phyloP scores from a whole-genome alignment of 2,113 vertebrate genomes.

The Austrofundulus limnaeus region DNA sequence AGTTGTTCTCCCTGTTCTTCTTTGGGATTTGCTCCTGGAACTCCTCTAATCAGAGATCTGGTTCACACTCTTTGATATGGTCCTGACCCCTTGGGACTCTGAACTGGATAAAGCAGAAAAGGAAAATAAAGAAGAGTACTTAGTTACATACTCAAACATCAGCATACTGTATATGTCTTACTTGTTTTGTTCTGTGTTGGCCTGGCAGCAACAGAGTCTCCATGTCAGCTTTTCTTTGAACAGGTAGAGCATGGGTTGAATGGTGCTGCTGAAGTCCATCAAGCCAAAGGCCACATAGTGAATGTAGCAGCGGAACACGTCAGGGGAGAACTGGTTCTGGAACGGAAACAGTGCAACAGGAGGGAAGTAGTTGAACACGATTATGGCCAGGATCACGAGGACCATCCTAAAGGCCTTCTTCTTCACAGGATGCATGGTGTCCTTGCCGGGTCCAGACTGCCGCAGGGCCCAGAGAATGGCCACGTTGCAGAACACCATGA shows the following conservation, averaged over 20 bases:
- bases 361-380: constrained; percentile 80
- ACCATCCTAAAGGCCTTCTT: constrained; percentile 81
- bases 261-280: constrained; percentile 82
- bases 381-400: constrained; percentile 78
- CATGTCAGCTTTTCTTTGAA: constrained; percentile 61
- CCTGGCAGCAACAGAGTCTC: constrained; percentile 42
- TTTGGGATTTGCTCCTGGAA: too few species aligned
- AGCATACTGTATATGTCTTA: background rate
- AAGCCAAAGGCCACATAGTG: constrained; percentile 72
- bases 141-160: background rate
- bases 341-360: constrained; percentile 80
- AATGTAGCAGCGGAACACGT: constrained; percentile 74
- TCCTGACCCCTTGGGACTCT: background rate
- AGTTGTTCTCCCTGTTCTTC: too few species aligned
- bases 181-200: background rate
- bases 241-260: constrained; percentile 79
- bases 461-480: constrained; percentile 70
- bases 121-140: background rate
- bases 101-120: background rate
- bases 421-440: constrained; percentile 79
- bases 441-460: constrained; percentile 62
- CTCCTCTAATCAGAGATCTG: too few species aligned
- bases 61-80: too few species aligned
- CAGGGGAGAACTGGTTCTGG: constrained; percentile 56
- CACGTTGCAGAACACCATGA: constrained; percentile 80